Evolutionary conservation across 2,888 invertebrate species (phyloP).

Genomic region (Polyploca ridens): DNA sequence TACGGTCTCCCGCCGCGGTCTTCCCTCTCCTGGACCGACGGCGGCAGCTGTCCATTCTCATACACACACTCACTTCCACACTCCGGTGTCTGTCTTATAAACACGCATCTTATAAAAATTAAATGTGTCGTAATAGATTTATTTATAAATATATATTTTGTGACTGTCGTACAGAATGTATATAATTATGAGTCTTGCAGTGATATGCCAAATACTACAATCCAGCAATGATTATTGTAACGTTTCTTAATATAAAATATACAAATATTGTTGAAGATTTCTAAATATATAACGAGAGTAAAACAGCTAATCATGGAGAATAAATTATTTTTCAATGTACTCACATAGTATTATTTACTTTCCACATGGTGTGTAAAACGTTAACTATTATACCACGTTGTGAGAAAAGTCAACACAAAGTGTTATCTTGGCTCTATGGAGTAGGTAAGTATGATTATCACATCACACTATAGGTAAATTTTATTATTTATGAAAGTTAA

Average conservation of each 20-base stretch:
- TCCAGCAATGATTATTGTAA: constrained; percentile 79
- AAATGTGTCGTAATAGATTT: constrained; percentile 34
- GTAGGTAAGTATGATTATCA: not conserved
- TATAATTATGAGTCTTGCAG: constrained; percentile 70
- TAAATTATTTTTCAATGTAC: constrained; percentile 83
- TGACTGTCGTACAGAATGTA: constrained; percentile 59
- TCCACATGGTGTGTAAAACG: constrained; percentile 8
- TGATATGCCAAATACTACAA: constrained; percentile 82
- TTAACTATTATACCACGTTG: not conserved
- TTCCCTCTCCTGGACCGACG: constrained; percentile 24
- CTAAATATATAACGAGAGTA: constrained; percentile 81
- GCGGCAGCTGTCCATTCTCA: not conserved
- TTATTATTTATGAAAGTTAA: not conserved
- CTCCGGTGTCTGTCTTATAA: constrained; percentile 25
- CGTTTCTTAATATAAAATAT: constrained; percentile 79
- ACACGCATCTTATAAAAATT: constrained; percentile 20
- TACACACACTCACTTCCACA: constrained; percentile 14
- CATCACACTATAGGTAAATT: not conserved
- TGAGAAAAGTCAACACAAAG: constrained; percentile 13
- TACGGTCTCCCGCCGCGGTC: not conserved
- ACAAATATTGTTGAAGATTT: constrained; percentile 83
- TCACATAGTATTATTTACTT: constrained; percentile 60
- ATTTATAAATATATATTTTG: constrained; percentile 62
- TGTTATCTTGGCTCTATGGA: constrained; percentile 6
- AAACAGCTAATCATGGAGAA: constrained; percentile 78